A percentile compares a stretch with the other conserved stretches of the same genome.
These are phyloP conservation scores for Eleutherodactylus coqui DNA, from an alignment of 2,797 vertebrate species.

Conservation along the genomic window DNA sequence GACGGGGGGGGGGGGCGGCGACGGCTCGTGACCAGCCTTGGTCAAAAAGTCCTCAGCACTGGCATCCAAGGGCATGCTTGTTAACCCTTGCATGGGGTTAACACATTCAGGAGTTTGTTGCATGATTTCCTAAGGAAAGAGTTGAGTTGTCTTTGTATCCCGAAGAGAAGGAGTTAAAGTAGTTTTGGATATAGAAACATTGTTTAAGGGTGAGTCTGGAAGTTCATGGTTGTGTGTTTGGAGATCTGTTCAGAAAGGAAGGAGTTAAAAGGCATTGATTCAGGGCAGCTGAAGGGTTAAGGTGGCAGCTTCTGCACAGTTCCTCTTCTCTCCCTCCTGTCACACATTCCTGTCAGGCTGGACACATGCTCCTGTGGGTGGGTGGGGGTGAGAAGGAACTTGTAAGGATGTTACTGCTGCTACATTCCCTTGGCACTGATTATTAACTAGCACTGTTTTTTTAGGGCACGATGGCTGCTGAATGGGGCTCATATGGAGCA, in stretches of 20 bases:
- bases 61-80: background rate
- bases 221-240: background rate
- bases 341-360: conserved; percentile 50
- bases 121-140: background rate
- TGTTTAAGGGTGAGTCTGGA: background rate
- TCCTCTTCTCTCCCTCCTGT: conserved; percentile 18
- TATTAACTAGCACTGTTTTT: background rate
- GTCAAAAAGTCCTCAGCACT: background rate
- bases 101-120: background rate
- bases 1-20: no score
- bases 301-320: background rate
- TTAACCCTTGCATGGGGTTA: background rate
- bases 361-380: conserved; percentile 28
- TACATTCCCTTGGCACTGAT: background rate
- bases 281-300: conserved; percentile 23
- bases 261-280: background rate
- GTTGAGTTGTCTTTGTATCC: background rate
- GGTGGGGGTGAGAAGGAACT: conserved; percentile 7
- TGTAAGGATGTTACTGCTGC: conserved; percentile 36
- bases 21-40: background rate
- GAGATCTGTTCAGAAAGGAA: background rate
- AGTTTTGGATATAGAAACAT: background rate
- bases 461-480: background rate
- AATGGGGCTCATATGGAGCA: background rate
- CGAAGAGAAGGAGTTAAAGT: background rate